These are phyloP conservation scores for Passerina amoena DNA, from an alignment of 2,113 vertebrate genomes.

Conservation along the genomic window DNA sequence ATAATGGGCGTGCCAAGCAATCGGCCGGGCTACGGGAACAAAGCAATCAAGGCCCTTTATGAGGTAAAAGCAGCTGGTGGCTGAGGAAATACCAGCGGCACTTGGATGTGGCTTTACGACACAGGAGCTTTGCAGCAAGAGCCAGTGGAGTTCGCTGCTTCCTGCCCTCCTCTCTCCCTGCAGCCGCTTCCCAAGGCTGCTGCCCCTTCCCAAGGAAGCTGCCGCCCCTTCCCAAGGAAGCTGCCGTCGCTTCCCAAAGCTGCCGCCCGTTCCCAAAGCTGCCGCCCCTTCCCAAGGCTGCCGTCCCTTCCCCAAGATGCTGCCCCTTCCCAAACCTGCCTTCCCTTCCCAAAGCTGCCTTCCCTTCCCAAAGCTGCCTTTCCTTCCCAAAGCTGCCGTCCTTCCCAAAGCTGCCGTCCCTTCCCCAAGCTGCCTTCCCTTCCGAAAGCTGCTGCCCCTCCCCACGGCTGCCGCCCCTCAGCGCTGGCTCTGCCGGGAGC, in stretches of 20 bases:
- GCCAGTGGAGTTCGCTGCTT: fast-evolving
- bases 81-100: slow-evolving; percentile 29
- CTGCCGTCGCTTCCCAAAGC: not conserved
- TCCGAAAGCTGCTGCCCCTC: not conserved
- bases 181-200: not conserved
- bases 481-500: fast-evolving
- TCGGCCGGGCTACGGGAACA: not conserved
- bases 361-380: not conserved
- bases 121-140: not conserved
- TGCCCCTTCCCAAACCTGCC: not conserved
- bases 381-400: not conserved
- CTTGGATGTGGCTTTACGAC: not conserved
- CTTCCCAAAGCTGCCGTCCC: not conserved
- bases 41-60: slow-evolving; percentile 54
- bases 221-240: not conserved
- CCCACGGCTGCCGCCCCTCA: not conserved
- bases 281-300: not conserved
- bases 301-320: no score
- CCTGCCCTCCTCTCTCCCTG: not conserved
- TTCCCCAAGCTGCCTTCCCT: no score
- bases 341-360: not conserved
- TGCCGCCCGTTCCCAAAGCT: not conserved
- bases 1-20: slow-evolving; percentile 34
- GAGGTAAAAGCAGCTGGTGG: slow-evolving; percentile 54
- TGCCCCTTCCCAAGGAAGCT: not conserved